phyloP scores from a whole-genome alignment of 2,797 vertebrate genomes.

The Heliangelus exortis region DNA sequence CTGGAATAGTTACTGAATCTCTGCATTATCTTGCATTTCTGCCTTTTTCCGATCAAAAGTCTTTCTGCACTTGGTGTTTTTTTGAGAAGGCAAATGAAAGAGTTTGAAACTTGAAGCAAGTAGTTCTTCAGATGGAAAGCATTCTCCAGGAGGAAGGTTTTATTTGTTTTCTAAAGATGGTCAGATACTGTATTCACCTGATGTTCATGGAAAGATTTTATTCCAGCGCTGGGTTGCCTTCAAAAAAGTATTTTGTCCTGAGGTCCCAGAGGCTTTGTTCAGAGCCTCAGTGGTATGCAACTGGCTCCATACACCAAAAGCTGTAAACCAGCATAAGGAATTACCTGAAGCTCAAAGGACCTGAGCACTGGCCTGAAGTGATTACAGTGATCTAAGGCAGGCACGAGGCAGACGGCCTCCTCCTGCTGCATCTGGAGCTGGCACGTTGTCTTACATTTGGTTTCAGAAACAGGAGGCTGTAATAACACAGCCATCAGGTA shows the following conservation, averaged over 20 bases:
- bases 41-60: neutral
- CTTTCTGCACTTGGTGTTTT: neutral
- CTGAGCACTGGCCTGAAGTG: constrained; percentile 4
- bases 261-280: neutral
- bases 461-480: constrained; percentile 43
- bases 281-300: neutral
- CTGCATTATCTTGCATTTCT: neutral
- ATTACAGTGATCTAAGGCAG: constrained; percentile 49
- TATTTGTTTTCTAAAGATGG: neutral
- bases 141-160: neutral
- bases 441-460: neutral
- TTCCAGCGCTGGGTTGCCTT: neutral
- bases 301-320: neutral
- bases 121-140: neutral
- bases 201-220: neutral
- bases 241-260: neutral
- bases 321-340: constrained; percentile 19
- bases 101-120: neutral
- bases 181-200: neutral
- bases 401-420: neutral
- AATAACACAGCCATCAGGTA: constrained; percentile 46
- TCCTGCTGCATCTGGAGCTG: constrained; percentile 12
- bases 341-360: constrained; percentile 6
- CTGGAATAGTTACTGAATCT: neutral
- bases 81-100: neutral